Evolutionary conservation across 1,140 invertebrate genomes (phyloP), one percentile per base, ranked within the genome.

Genomic region (Doryteuthis pealeii): DNA sequence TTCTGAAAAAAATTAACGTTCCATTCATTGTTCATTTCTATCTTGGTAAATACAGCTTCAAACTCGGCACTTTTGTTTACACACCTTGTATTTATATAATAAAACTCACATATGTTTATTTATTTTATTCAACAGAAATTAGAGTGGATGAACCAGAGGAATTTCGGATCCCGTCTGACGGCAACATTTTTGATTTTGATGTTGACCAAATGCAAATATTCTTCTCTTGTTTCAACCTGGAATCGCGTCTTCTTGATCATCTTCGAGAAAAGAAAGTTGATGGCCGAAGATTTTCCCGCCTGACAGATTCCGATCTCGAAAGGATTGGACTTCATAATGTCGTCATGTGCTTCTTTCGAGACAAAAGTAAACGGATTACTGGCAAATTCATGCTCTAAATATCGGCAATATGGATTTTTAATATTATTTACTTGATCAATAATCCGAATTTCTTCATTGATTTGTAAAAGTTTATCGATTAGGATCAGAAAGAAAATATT

Each of bases 81-180:
- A n/a, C n/a, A n/a, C n/a, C n/a, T n/a, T n/a, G n/a, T n/a, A n/a
- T n/a, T n/a, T n/a, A n/a, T n/a, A n/a, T n/a, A n/a, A n/a, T n/a
- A n/a, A n/a, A n/a, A n/a, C n/a, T n/a, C n/a, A n/a, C n/a, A n/a
- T n/a, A n/a, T n/a, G n/a, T 40, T 40, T 40, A 40, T 40, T 10
- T 40, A 5, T 40, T 40, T 40, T 40, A 40, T 40, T 40, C 10
- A 5, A 3, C 10, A 40, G 35, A 40, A 40, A 40, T 40, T 40
- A 40, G 10, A 40, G 35, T 40, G 35, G 54, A 58, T 58, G 54
- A 58, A 28, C 54, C 54, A 75, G 75, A 78, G 94, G 89, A 95
- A 94, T 85, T 93, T 92, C 45, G 95, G 94, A 88, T 89, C 95
- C 66, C 94, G 94, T 88, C 74, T 69, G 78, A 81, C 70, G 80